These are phyloP conservation scores for Macquaria ambigua DNA, from an alignment of 2,113 vertebrate genomes.

Conservation along the genomic window DNA sequence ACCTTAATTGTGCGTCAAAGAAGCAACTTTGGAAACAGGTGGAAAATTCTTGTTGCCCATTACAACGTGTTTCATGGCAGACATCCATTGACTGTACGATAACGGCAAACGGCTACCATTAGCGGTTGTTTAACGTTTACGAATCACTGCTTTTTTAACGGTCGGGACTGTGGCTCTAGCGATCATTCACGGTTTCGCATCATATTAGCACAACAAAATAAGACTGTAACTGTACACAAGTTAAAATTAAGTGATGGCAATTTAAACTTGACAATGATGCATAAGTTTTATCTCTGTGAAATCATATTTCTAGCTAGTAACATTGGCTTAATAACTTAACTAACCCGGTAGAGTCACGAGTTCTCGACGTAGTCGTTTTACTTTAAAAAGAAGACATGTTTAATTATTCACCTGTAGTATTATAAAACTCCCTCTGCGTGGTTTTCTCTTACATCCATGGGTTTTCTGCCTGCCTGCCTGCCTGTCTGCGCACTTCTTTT, in stretches of 20 bases:
- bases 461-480: constrained; percentile 1
- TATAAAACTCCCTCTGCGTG: constrained; percentile 9
- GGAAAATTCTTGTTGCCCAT: not conserved
- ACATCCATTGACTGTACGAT: not conserved
- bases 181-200: accelerated
- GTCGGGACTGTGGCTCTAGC: not conserved
- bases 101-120: constrained; percentile 1
- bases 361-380: not conserved
- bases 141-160: not conserved
- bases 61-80: constrained; percentile 16
- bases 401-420: constrained; percentile 52
- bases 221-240: not conserved
- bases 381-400: not conserved
- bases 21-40: not conserved
- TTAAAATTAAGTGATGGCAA: not conserved
- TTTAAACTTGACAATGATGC: not conserved
- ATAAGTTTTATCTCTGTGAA: not conserved
- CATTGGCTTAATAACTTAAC: not conserved
- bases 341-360: too few relatives aligned
- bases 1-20: accelerated
- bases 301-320: not conserved
- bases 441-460: not conserved
- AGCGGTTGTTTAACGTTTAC: constrained; percentile 7
- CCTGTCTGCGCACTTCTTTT: not conserved
- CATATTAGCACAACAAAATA: not conserved